These are phyloP conservation scores for Hippocampus abdominalis DNA, from an alignment of 2,113 vertebrate species.

Conservation along the genomic window DNA sequence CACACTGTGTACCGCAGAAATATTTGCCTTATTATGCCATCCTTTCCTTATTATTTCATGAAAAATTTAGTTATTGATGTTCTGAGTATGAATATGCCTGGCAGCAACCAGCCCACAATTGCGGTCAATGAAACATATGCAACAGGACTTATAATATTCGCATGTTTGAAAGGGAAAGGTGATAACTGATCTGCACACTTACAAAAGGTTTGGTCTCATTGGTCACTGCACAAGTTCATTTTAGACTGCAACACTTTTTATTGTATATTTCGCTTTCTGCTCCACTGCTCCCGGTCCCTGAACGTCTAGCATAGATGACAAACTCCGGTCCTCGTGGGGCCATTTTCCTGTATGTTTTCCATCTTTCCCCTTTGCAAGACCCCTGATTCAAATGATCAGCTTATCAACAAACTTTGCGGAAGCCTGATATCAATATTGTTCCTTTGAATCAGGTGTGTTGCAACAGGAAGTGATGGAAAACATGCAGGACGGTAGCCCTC, in stretches of 20 bases:
- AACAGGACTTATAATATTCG: slow-evolving; percentile 9
- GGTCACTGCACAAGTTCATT: neutral
- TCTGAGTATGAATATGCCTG: neutral
- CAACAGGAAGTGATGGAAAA: too few species aligned
- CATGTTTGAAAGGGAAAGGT: slow-evolving; percentile 20
- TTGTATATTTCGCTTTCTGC: neutral
- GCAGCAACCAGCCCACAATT: neutral
- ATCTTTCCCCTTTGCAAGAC: too few species aligned
- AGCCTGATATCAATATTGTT: too few species aligned
- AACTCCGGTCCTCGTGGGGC: too few species aligned
- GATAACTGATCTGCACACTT: slow-evolving; percentile 10
- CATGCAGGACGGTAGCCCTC: too few species aligned
- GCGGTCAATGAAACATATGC: slow-evolving; percentile 42
- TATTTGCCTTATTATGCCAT: neutral
- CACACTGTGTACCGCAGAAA: slow-evolving; percentile 34
- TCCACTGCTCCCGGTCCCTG: too few species aligned
- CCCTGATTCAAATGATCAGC: too few species aligned
- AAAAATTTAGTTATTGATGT: neutral
- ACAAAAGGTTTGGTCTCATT: slow-evolving; percentile 2
- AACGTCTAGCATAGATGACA: too few species aligned
- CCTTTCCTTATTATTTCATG: neutral
- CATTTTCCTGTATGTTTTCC: too few species aligned
- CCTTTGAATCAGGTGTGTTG: too few species aligned
- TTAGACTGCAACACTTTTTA: neutral
- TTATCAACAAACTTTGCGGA: too few species aligned